Percentiles rank a stretch among this genome's conserved stretches.
Conservation (phyloP, 2,797 vertebrate species). For the Poliocrania exsul region DNA sequence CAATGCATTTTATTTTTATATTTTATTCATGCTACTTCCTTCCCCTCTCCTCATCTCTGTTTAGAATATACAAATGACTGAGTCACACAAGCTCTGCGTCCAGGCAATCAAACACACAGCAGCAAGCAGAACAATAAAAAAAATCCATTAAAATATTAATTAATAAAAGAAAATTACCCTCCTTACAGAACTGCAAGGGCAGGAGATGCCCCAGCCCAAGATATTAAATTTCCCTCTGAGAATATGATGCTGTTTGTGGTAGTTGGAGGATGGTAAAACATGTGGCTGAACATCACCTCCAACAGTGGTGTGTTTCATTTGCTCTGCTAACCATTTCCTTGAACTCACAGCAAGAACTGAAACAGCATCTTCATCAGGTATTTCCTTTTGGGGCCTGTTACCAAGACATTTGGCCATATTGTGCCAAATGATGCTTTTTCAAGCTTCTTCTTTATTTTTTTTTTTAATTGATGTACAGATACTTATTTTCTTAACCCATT, state of each 20-base stretch:
- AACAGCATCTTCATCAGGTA: background rate
- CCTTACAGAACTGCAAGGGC: background rate
- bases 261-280: background rate
- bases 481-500: background rate
- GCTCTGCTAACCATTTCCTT: background rate
- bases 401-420: background rate
- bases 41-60: background rate
- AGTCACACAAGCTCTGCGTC: background rate
- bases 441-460: background rate
- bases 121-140: background rate
- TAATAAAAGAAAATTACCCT: background rate
- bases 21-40: slow-evolving; percentile 25
- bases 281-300: background rate
- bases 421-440: background rate
- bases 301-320: background rate
- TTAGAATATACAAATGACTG: background rate
- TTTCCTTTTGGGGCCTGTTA: background rate
- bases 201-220: background rate
- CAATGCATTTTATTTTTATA: slow-evolving; percentile 14
- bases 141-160: background rate
- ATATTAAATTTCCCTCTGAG: background rate
- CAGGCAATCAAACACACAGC: background rate
- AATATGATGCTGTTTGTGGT: background rate
- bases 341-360: background rate
- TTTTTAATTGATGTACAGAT: background rate